Base-by-base conservation (phyloP, 2,113 vertebrate species). In the Elephas maximus region DNA sequence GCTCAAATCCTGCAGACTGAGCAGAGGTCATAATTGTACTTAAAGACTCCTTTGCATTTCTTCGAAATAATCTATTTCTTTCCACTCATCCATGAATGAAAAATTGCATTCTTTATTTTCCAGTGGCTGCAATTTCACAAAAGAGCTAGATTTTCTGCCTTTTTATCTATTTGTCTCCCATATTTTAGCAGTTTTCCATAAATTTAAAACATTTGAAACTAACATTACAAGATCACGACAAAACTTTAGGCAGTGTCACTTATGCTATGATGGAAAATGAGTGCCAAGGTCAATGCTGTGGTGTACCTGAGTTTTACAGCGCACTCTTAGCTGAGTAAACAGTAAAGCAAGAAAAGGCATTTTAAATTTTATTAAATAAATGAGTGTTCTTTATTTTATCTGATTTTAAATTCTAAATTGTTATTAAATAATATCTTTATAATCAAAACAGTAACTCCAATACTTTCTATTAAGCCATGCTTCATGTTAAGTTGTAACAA, bases 41-140 rank as follows among this genome's bases (percentile, higher is more conserved):
- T 41, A 18, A 7, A 76, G n/a, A 2, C 2, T 92, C 4, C 5
- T 0, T 91, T 60, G 9, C 6, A 90, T 83, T 79, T 74, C 80
- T 80, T 80, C 26, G 79, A 51, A 81, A 90, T 6, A 15, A 88
- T 62, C 9, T n/a, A 23, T 21, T 93, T 65, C 18, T 77, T 92
- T 96, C 9, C 24, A 81, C 63, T 95, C 87, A 28, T 91, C 10
- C 5, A 63, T 28, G 21, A 94, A 83, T 30, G 6, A 74, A 94
- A 78, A 97, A 87, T 48, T 2, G 4, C 6, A 71, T 45, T 62
- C 3, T 74, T 3, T 53, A 48, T 48, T 98, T 95, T 96, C 45
- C 1, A 93, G 63, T 57, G 18, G 91, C 93, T 95, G 97, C 37
- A 63, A 85, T 98, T 81, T 97, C 93, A 90, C 87, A 80, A 94